Evolutionary conservation across 2,888 invertebrate genomes (phyloP).

Genomic region (Zygothrica quintamaculata): DNA sequence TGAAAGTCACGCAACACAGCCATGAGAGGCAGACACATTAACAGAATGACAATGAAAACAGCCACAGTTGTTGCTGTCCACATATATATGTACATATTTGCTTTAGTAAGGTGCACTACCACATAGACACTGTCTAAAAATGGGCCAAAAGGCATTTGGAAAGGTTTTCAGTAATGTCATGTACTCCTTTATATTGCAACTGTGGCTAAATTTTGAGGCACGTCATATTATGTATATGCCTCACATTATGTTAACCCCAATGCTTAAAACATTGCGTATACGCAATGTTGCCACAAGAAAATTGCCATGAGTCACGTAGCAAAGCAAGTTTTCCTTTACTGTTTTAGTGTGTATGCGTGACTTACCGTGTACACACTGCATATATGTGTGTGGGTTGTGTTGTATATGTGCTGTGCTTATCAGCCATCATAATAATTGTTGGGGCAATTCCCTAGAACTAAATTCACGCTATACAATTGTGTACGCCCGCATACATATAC

Average conservation of each 20-base stretch:
- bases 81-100: constrained; percentile 17
- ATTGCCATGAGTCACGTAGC: constrained; percentile 73
- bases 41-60: constrained; percentile 52
- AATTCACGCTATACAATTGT: constrained; percentile 42
- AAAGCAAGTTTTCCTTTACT: constrained; percentile 48
- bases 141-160: constrained; percentile 51
- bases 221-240: constrained; percentile 70
- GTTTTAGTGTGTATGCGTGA: constrained; percentile 60
- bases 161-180: constrained; percentile 70
- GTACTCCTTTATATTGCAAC: constrained; percentile 53
- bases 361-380: constrained; percentile 28
- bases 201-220: constrained; percentile 59
- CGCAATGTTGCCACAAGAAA: constrained; percentile 63
- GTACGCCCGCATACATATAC: constrained; percentile 5
- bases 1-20: constrained; percentile 38
- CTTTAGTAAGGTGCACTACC: neutral
- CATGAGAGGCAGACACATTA: constrained; percentile 42
- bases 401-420: constrained; percentile 56
- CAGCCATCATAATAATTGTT: constrained; percentile 79
- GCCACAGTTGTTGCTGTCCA: constrained; percentile 41
- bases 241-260: constrained; percentile 48
- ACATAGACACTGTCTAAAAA: constrained; percentile 15
- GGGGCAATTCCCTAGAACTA: constrained; percentile 70
- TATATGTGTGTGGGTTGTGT: constrained; percentile 10
- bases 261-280: constrained; percentile 41